Evolutionary conservation across 2,797 vertebrate species (phyloP), one percentile per base, ranked within the genome.

Genomic region (Rhinophrynus dorsalis): DNA sequence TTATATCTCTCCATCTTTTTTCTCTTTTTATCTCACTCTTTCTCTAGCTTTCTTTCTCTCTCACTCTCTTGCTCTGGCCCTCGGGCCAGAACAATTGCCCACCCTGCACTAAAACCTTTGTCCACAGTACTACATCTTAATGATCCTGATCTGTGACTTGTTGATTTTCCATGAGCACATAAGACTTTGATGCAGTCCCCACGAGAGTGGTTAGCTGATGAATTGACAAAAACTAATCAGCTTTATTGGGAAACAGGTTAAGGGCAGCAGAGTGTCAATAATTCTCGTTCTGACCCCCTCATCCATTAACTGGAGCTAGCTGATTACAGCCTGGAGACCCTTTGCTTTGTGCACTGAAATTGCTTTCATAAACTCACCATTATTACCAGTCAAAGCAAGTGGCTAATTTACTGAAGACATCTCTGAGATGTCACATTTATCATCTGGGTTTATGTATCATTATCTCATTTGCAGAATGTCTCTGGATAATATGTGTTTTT

Each of bases 231-330:
- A 97, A 92, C 94, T 93, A 96, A 98, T 99, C 95, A 93, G 94
- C 94, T 95, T 98, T 96, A 98, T 97, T 95, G 95, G 94, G 90
- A 93, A 93, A 93, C 94, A 92, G 94, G 95, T 96, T 94, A 95
- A 96, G 93, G 94, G 93, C 93, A 92, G 86, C 83, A 80, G 90
- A 88, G 92, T 94, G 94, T 94, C 94, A 92, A 94, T 95, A 94
- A 92, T 94, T 94, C 92, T 92, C 90, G 82, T 91, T 88, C 84
- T 92, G 93, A 94, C 95, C 95, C 91, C 84, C 87, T 91, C 88
- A 92, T 95, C 93, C 93, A 98, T 97, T 95, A 96, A 88, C 85
- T 81, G 84, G 86, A 91, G 92, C 89, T 87, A 87, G 88, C 92
- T 95, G 92, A 96, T 97, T 94, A 94, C 91, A 91, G 87, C 86